Evolutionary conservation across 2,113 vertebrate species (phyloP).

Genomic region (Coreoperca whiteheadi): DNA sequence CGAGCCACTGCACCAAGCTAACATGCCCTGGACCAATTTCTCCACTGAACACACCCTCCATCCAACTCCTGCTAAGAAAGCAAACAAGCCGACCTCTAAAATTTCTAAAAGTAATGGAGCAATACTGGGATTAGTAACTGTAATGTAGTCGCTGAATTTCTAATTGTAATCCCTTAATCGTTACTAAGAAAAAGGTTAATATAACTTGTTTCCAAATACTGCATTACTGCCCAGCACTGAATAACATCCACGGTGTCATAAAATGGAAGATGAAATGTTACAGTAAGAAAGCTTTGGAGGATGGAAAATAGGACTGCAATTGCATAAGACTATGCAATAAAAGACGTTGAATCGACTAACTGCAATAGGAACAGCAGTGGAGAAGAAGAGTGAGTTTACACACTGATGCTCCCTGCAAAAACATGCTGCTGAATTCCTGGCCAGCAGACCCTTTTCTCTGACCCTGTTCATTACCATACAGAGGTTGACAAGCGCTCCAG

Average conservation of each 20-base stretch:
- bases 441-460: constrained; percentile 55
- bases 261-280: constrained; percentile 9
- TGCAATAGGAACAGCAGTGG: constrained; percentile 19
- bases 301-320: constrained; percentile 38
- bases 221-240: background rate
- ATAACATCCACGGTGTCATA: background rate
- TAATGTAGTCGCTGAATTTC: background rate
- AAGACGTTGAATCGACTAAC: constrained; percentile 10
- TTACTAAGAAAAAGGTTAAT: background rate
- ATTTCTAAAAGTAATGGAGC: background rate
- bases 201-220: background rate
- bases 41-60: background rate
- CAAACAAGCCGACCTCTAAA: background rate
- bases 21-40: background rate
- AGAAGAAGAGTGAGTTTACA: constrained; percentile 29
- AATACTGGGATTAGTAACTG: background rate
- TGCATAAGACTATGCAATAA: constrained; percentile 28
- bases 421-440: constrained; percentile 62
- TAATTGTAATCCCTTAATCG: background rate
- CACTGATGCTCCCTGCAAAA: constrained; percentile 50
- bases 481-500: constrained; percentile 53
- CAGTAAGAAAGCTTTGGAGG: constrained; percentile 4
- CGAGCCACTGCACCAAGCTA: background rate
- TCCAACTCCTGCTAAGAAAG: background rate
- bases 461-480: constrained; percentile 61